These are phyloP conservation scores for Perizoma flavofasciatum DNA, from an alignment of 2,888 invertebrate species.

Conservation along the genomic window DNA sequence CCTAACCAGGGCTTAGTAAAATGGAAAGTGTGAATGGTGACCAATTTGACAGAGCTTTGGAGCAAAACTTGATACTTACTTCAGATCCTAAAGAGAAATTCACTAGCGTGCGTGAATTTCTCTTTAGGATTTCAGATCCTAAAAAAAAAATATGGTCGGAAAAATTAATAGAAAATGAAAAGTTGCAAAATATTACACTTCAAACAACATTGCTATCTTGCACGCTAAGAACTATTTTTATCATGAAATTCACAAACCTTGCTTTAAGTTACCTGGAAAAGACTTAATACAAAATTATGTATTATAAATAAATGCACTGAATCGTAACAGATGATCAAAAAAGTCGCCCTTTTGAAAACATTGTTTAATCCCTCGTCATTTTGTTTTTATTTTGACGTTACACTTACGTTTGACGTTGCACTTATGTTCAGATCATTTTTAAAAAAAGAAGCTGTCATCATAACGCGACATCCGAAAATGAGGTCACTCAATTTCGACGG, in stretches of 20 bases:
- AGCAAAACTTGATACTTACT: slow-evolving; percentile 4
- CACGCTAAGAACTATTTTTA: too few relatives aligned
- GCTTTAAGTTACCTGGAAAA: too few relatives aligned
- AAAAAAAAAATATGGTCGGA: too few relatives aligned
- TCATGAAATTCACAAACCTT: too few relatives aligned
- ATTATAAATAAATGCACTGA: neutral
- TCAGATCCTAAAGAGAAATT: too few relatives aligned
- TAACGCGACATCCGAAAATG: slow-evolving; percentile 47
- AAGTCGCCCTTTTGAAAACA: neutral
- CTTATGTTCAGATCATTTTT: slow-evolving; percentile 17
- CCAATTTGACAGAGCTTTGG: slow-evolving; percentile 3
- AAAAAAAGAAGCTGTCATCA: slow-evolving; percentile 34
- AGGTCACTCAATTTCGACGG: slow-evolving; percentile 66
- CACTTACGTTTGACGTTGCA: slow-evolving; percentile 1
- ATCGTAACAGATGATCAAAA: slow-evolving; percentile 18
- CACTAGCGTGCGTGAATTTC: too few relatives aligned
- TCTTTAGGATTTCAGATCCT: too few relatives aligned
- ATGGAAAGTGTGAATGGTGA: slow-evolving; percentile 22
- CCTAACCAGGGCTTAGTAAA: slow-evolving; percentile 20
- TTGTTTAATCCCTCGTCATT: slow-evolving; percentile 12
- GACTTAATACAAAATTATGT: neutral
- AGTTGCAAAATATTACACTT: too few relatives aligned
- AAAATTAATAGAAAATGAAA: too few relatives aligned
- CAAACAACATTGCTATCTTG: too few relatives aligned
- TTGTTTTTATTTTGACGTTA: slow-evolving; percentile 22